phyloP scores from a whole-genome alignment of 2,888 invertebrate genomes.

The Rutpela maculata region DNA sequence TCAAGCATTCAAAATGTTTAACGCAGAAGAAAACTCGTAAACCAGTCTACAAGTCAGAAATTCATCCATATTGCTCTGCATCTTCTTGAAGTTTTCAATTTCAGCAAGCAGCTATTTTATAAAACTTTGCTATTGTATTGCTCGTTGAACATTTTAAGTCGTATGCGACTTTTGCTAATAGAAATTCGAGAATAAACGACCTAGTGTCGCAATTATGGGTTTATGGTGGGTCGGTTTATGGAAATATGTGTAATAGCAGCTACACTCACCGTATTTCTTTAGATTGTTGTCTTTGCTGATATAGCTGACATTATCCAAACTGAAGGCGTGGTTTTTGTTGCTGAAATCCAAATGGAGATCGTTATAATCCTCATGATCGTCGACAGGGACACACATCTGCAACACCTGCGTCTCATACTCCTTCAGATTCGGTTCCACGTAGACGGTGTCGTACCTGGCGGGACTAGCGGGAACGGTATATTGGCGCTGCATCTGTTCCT shows the following conservation, averaged over 20 bases:
- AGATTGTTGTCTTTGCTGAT: slow-evolving; percentile 87
- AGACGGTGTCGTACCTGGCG: slow-evolving; percentile 82
- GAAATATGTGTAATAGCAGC: background rate
- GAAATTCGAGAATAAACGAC: too few species aligned
- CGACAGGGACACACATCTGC: slow-evolving; percentile 93
- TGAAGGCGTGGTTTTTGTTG: slow-evolving; percentile 91
- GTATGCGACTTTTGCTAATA: too few species aligned
- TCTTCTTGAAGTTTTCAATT: too few species aligned
- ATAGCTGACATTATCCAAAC: slow-evolving; percentile 91
- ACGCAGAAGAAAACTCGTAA: too few species aligned
- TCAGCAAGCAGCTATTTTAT: too few species aligned
- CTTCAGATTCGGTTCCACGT: slow-evolving; percentile 87
- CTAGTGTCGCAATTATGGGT: too few species aligned
- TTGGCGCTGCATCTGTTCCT: slow-evolving; percentile 78
- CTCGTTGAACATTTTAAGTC: too few species aligned
- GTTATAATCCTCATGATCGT: slow-evolving; percentile 85
- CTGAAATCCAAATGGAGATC: slow-evolving; percentile 91
- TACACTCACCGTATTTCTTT: slow-evolving; percentile 75
- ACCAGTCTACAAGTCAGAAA: too few species aligned
- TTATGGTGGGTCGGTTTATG: too few species aligned
- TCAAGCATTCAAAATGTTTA: too few species aligned
- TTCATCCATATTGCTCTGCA: too few species aligned
- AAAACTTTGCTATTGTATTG: too few species aligned
- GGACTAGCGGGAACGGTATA: slow-evolving; percentile 78
- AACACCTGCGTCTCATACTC: slow-evolving; percentile 96